phyloP scores from a whole-genome alignment of 2,888 invertebrate species.

The Leucophora obtusa region DNA sequence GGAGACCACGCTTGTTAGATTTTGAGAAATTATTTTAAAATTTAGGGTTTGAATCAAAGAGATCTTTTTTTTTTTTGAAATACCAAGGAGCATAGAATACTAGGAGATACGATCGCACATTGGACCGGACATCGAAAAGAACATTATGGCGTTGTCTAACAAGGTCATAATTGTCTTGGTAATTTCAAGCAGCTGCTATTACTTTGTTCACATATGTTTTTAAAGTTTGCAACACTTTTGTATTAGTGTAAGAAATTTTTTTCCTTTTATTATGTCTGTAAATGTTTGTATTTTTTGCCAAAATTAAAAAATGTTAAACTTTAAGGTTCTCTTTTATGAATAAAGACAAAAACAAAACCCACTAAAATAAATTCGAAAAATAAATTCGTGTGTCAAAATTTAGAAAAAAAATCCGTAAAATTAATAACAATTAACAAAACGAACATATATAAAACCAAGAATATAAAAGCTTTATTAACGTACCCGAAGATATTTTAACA shows the following conservation, averaged over 20 bases:
- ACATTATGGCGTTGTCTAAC: no score
- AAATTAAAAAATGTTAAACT: neutral
- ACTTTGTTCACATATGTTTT: neutral
- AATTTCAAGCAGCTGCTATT: neutral
- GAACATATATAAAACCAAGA: neutral
- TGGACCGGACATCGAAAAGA: no score
- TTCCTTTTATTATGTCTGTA: neutral
- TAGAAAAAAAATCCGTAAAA: neutral
- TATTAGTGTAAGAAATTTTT: neutral
- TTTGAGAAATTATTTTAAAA: no score
- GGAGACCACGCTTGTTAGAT: no score
- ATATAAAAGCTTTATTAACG: conserved; percentile 12
- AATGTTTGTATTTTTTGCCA: neutral
- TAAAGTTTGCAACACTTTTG: neutral
- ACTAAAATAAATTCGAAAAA: conserved; percentile 1
- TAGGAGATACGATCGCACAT: no score
- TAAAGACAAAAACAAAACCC: conserved; percentile 1
- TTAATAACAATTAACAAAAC: neutral
- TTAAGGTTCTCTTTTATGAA: neutral
- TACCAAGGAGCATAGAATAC: no score
- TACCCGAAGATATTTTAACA: conserved; percentile 6
- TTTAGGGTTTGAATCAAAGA: no score
- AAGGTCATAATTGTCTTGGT: no score
- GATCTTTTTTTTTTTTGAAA: no score
- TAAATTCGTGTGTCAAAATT: neutral